Percentiles rank a stretch among this genome's conserved stretches.
Conservation (phyloP, 2,888 invertebrate species). For the Acronicta alni region DNA sequence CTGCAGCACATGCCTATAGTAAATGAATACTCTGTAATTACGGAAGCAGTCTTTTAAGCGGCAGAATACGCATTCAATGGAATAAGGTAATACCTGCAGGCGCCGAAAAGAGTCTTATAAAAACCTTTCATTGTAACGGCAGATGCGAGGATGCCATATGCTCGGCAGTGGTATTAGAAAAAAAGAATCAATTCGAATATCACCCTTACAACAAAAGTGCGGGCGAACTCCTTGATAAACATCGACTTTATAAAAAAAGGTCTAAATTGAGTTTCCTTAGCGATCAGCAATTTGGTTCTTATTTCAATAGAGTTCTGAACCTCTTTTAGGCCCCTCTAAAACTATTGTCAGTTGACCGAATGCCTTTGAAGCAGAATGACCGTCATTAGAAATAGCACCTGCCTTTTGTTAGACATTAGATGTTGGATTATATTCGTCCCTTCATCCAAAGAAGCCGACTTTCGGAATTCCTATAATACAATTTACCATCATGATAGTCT, state of each 20-base stretch:
- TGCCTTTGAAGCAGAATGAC: slow-evolving; percentile 65
- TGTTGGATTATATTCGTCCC: slow-evolving; percentile 54
- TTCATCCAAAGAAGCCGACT: slow-evolving; percentile 26
- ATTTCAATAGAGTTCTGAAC: slow-evolving; percentile 36
- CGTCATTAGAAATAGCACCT: slow-evolving; percentile 77
- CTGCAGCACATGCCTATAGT: slow-evolving; percentile 25
- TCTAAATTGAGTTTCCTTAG: slow-evolving; percentile 25
- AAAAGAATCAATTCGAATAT: slow-evolving; percentile 52
- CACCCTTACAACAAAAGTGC: slow-evolving; percentile 47
- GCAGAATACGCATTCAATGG: slow-evolving; percentile 33
- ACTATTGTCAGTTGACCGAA: slow-evolving; percentile 62
- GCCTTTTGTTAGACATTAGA: slow-evolving; percentile 70
- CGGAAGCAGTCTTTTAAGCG: slow-evolving; percentile 26
- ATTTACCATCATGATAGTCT: no score
- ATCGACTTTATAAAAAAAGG: slow-evolving; percentile 40
- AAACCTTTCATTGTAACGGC: slow-evolving; percentile 52
- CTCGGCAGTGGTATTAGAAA: slow-evolving; percentile 59
- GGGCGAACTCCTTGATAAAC: slow-evolving; percentile 51
- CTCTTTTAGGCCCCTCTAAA: slow-evolving; percentile 27
- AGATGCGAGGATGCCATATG: slow-evolving; percentile 68
- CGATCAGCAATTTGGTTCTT: slow-evolving; percentile 36
- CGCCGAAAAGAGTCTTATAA: slow-evolving; percentile 35
- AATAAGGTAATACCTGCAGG: slow-evolving; percentile 39
- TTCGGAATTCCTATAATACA: slow-evolving; percentile 27
- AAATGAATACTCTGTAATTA: slow-evolving; percentile 30